Evolutionary conservation across 2,113 vertebrate species (phyloP).

Genomic region (Aspidoscelis tigris): DNA sequence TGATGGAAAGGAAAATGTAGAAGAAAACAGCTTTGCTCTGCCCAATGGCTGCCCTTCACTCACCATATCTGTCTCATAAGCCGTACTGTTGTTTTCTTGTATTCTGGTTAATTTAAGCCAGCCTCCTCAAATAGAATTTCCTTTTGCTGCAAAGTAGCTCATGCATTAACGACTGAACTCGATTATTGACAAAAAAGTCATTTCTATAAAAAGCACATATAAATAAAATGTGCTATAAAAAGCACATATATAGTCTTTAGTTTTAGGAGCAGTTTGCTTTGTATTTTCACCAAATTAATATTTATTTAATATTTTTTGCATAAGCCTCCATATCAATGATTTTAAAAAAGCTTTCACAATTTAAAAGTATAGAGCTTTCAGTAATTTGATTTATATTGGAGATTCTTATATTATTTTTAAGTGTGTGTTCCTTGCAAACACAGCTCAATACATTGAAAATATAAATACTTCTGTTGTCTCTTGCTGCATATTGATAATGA

Average conservation of each 20-base stretch:
- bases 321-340: background rate
- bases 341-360: background rate
- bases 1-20: too few species aligned
- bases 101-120: too few species aligned
- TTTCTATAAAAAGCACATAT: background rate
- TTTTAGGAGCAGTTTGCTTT: background rate
- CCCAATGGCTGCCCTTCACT: too few species aligned
- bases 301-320: background rate
- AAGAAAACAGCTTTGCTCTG: too few species aligned
- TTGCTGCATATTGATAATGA: background rate
- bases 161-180: background rate
- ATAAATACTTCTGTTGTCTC: background rate
- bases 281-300: background rate
- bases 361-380: background rate
- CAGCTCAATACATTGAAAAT: background rate
- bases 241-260: too few species aligned
- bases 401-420: background rate
- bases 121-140: background rate
- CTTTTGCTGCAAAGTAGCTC: background rate
- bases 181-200: background rate
- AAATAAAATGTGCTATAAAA: too few species aligned
- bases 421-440: background rate
- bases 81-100: too few species aligned
- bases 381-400: slow-evolving; percentile 3
- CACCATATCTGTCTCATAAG: too few species aligned